phyloP scores from a whole-genome alignment of 2,797 vertebrate genomes.

The Lepidocolaptes lacrymiger region DNA sequence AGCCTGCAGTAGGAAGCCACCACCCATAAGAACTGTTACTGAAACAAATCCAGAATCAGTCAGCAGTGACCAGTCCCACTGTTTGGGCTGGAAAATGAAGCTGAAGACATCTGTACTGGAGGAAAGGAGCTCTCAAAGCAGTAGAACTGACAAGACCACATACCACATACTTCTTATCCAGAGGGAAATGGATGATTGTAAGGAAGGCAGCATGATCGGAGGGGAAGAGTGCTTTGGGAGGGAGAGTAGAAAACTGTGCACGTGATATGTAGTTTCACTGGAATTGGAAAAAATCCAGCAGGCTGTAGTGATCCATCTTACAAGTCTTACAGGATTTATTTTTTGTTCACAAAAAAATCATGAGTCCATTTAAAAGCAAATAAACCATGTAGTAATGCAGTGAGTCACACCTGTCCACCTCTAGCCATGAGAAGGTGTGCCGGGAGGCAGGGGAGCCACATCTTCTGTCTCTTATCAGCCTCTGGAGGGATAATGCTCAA shows the following conservation, averaged over 20 bases:
- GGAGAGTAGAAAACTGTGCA: neutral
- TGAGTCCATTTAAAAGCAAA: neutral
- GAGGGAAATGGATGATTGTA: neutral
- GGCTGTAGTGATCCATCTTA: neutral
- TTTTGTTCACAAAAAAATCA: neutral
- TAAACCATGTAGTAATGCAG: neutral
- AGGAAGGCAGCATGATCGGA: neutral
- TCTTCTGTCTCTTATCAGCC: neutral
- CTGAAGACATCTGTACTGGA: neutral
- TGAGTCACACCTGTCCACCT: neutral
- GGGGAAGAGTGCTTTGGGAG: neutral
- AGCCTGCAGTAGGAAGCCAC: neutral
- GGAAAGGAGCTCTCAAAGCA: neutral
- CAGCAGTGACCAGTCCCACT: neutral
- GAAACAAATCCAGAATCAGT: neutral
- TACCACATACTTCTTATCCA: neutral
- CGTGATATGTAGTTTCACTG: neutral
- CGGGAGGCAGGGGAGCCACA: neutral
- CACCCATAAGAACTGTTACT: neutral
- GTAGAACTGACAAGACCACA: neutral
- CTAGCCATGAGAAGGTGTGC: neutral
- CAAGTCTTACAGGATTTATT: neutral
- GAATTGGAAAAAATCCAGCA: neutral
- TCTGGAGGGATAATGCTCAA: neutral
- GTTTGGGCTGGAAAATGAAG: neutral